These are phyloP conservation scores for Triplophysa yarkandensis DNA, from an alignment of 2,797 vertebrate species.

Conservation along the genomic window DNA sequence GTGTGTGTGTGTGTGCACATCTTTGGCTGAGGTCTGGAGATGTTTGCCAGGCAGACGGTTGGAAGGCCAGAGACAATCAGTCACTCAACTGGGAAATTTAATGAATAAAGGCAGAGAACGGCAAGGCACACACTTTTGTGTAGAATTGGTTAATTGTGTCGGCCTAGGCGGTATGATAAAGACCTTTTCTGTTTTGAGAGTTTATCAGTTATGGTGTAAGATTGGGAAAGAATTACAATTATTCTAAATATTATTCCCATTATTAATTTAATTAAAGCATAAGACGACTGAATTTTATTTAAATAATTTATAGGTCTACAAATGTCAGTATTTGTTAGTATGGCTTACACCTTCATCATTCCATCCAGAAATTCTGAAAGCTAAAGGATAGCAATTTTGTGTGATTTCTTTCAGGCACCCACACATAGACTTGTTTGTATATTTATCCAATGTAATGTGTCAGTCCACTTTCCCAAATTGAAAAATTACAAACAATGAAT, in stretches of 20 bases:
- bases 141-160: not conserved
- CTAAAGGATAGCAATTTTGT: not conserved
- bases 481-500: conserved; percentile 20
- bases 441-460: not conserved
- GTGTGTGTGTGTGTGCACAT: conserved; percentile 28
- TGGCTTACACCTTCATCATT: not conserved
- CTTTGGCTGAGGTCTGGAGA: conserved; percentile 10
- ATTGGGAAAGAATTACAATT: not conserved
- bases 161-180: not conserved
- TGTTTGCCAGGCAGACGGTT: conserved; percentile 41
- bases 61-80: conserved; percentile 39
- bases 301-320: not conserved
- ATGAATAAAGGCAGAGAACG: conserved; percentile 37
- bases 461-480: conserved; percentile 24
- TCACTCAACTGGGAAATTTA: conserved; percentile 51
- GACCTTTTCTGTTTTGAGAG: not conserved
- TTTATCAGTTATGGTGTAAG: not conserved
- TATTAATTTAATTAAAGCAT: no score
- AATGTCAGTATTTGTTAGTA: conserved; percentile 13
- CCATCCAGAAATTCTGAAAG: not conserved
- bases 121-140: not conserved
- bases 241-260: not conserved
- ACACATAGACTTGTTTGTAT: conserved; percentile 15
- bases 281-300: no score
- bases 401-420: conserved; percentile 4